Conservation (phyloP, 2,888 invertebrate species). For the Andrena minutula region DNA sequence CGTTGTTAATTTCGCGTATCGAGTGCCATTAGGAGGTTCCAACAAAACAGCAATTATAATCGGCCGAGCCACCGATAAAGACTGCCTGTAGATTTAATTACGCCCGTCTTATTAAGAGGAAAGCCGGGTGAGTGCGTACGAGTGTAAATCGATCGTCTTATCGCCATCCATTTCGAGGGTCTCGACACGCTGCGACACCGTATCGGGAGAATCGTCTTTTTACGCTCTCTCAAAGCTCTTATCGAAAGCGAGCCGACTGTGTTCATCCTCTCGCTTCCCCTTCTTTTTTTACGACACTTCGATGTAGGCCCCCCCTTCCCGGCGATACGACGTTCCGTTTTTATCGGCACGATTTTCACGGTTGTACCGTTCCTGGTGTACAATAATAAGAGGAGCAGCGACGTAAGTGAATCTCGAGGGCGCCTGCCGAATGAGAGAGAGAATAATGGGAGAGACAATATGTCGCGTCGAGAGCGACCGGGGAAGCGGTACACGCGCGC, state of each 20-base stretch:
- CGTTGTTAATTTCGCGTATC: neutral
- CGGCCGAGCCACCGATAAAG: constrained; percentile 41
- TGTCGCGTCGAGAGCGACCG: constrained; percentile 26
- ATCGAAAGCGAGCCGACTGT: constrained; percentile 33
- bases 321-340: constrained; percentile 24
- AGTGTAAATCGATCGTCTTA: constrained; percentile 48
- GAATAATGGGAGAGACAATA: constrained; percentile 49
- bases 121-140: constrained; percentile 30
- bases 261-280: neutral
- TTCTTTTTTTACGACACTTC: constrained; percentile 23
- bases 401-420: constrained; percentile 53
- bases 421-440: neutral
- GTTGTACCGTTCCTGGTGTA: constrained; percentile 9
- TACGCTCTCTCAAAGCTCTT: constrained; percentile 46
- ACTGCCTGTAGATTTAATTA: constrained; percentile 59
- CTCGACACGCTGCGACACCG: constrained; percentile 13
- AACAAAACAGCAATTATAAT: constrained; percentile 50
- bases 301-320: constrained; percentile 8
- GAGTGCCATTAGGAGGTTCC: constrained; percentile 35
- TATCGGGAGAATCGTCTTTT: constrained; percentile 40
- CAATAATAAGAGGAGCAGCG: constrained; percentile 34
- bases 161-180: constrained; percentile 40
- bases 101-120: constrained; percentile 21
- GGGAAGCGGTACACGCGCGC: constrained; percentile 22
- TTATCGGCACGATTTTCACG: constrained; percentile 57